Conservation (phyloP, 2,797 vertebrate species). For the Gymnoscopelus braueri region DNA sequence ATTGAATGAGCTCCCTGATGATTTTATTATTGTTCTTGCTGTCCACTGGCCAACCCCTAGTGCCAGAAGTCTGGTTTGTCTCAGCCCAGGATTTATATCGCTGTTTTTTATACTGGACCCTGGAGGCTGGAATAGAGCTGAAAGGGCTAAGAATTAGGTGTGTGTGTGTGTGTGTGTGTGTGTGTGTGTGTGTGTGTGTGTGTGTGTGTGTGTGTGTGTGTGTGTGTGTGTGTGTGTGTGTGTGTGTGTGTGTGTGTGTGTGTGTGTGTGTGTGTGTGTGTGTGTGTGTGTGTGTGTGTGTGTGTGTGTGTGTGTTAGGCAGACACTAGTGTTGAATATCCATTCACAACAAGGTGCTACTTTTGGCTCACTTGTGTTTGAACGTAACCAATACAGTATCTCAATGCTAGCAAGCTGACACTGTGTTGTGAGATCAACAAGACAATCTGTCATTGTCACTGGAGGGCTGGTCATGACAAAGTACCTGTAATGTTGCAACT, state of each 20-base stretch:
- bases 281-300: no score
- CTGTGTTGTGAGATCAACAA: constrained; percentile 31
- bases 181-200: no score
- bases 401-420: constrained; percentile 21
- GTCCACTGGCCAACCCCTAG: constrained; percentile 1
- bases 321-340: no score
- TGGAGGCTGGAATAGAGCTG: not conserved
- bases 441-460: constrained; percentile 34
- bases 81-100: constrained; percentile 8
- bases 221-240: no score
- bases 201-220: no score
- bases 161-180: not conserved
- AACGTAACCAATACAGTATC: no score
- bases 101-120: not conserved
- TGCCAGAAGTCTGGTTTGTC: constrained; percentile 10
- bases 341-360: no score
- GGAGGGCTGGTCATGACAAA: constrained; percentile 19
- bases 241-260: no score
- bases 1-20: constrained; percentile 8
- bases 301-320: no score
- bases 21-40: constrained; percentile 13
- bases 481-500: not conserved
- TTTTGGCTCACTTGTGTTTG: no score
- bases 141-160: constrained; percentile 5
- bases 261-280: no score